Percentiles rank a stretch among this genome's conserved stretches.
These are phyloP conservation scores for Monodelphis domestica DNA, from an alignment of 2,797 vertebrate species.

Conservation along the genomic window DNA sequence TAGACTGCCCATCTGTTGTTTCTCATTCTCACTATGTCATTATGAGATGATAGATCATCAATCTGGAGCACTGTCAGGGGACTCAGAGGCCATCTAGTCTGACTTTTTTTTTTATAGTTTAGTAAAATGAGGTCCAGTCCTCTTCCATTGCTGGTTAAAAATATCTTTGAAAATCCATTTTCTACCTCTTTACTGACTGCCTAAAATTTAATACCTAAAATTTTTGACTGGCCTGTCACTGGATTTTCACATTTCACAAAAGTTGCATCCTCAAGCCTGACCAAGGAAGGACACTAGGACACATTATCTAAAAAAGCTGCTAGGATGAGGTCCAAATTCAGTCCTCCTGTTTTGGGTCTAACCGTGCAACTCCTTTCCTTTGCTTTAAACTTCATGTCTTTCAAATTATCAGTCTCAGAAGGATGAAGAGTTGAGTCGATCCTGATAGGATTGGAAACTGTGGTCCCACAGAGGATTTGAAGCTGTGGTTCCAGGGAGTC, in stretches of 20 bases:
- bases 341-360: not conserved
- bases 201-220: too few relatives aligned
- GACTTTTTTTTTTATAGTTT: not conserved
- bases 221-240: not conserved
- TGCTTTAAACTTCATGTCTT: conserved; percentile 67
- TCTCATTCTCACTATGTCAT: not conserved
- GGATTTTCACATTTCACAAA: conserved; percentile 25
- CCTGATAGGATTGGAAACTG: conserved; percentile 76
- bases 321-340: conserved; percentile 39
- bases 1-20: not conserved
- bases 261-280: conserved; percentile 12
- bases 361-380: conserved; percentile 37
- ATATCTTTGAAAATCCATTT: not conserved
- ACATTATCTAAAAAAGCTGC: conserved; percentile 12
- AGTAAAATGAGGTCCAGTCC: not conserved
- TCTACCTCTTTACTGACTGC: not conserved
- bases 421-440: conserved; percentile 74
- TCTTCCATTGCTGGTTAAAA: not conserved
- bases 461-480: conserved; percentile 76
- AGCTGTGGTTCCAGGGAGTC: conserved; percentile 71
- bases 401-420: conserved; percentile 72
- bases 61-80: not conserved
- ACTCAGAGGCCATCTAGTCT: not conserved
- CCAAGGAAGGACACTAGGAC: conserved; percentile 10
- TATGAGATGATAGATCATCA: not conserved